Conservation (phyloP, 2,888 invertebrate species). For the Cephonodes hylas region DNA sequence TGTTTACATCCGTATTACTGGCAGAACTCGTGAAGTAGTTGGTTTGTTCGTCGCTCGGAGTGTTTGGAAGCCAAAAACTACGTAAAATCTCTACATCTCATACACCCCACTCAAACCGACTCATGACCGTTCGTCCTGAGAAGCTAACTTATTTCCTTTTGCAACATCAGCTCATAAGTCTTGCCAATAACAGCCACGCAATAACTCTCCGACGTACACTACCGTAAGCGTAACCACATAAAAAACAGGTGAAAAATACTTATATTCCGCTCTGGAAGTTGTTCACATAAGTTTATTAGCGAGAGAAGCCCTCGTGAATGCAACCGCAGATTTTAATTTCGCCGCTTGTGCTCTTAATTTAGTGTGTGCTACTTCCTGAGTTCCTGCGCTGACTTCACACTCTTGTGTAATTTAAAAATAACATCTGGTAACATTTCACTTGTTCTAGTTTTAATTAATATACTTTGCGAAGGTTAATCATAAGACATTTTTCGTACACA, state of each 20-base stretch:
- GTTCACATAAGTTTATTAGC: constrained; percentile 54
- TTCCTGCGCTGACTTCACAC: constrained; percentile 23
- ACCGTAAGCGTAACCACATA: no score
- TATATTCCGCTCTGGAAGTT: constrained; percentile 22
- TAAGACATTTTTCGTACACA: background rate
- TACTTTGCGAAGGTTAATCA: background rate
- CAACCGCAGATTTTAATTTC: constrained; percentile 66
- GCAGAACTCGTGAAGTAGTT: no score
- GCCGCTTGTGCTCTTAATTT: constrained; percentile 56
- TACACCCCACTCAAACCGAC: no score
- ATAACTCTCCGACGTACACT: no score
- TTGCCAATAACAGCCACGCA: no score
- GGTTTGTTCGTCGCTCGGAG: no score
- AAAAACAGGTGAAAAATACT: constrained; percentile 26
- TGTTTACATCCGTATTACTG: no score
- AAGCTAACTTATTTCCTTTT: no score
- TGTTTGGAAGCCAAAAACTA: no score
- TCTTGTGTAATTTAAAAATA: constrained; percentile 13
- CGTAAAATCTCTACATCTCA: no score
- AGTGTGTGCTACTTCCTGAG: constrained; percentile 9
- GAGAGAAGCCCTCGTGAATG: constrained; percentile 45
- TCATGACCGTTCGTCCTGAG: no score
- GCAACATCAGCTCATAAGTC: no score
- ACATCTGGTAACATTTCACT: background rate
- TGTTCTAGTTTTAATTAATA: background rate